These are phyloP conservation scores for Arenicola marina DNA, from an alignment of 2,888 invertebrate genomes.

Conservation along the genomic window DNA sequence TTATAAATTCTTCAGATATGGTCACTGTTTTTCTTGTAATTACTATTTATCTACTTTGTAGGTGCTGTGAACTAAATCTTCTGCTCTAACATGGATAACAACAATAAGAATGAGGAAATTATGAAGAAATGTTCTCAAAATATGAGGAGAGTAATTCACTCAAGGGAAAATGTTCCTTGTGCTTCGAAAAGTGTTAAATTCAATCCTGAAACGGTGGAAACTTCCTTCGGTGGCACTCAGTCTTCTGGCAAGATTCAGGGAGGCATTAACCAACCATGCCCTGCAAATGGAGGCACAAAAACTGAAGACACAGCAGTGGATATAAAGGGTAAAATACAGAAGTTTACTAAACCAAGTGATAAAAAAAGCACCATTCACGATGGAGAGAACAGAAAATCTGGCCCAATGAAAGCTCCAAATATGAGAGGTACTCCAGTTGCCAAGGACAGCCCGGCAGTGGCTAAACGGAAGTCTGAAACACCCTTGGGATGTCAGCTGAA, in stretches of 20 bases:
- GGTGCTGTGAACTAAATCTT: too few species aligned
- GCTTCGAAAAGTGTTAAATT: conserved; percentile 42
- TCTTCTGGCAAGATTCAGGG: conserved; percentile 42
- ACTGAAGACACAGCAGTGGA: too few species aligned
- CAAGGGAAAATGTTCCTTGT: background rate
- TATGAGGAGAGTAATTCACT: background rate
- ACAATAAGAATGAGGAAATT: background rate
- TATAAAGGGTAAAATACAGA: too few species aligned
- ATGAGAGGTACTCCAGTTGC: background rate
- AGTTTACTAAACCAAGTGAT: background rate
- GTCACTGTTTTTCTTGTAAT: too few species aligned
- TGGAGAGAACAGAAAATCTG: background rate
- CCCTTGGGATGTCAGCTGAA: background rate
- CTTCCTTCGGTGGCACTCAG: conserved; percentile 54
- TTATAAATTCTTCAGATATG: too few species aligned
- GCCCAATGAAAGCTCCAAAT: too few species aligned
- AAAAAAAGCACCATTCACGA: background rate
- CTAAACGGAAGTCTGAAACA: background rate
- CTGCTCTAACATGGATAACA: too few species aligned
- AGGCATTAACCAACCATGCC: background rate
- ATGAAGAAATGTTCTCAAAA: background rate
- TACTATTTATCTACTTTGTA: too few species aligned
- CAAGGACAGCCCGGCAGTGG: background rate
- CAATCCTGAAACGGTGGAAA: conserved; percentile 47
- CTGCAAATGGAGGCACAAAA: background rate